Conservation (phyloP, 35 echinoderm and acorn worm genomes). For the Heliocidaris erythrogramma region DNA sequence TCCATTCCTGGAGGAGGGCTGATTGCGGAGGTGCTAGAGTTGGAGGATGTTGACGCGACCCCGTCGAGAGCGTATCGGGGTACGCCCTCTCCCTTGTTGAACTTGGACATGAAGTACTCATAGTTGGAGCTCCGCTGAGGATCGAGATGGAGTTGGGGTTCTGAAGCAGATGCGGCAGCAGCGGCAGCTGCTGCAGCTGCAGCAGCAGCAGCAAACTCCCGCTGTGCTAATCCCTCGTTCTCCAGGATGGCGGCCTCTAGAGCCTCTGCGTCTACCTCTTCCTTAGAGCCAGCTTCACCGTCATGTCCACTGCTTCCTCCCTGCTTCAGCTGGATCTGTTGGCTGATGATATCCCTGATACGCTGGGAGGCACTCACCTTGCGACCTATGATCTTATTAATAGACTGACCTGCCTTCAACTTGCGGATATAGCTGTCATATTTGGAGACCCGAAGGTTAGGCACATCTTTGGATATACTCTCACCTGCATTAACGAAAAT, state of each 20-base stretch:
- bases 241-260: conserved; percentile 39
- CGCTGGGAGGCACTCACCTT: conserved; percentile 70
- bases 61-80: conserved; percentile 22
- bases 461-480: conserved; percentile 81
- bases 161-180: not conserved
- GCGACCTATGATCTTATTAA: conserved; percentile 84
- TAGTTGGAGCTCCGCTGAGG: conserved; percentile 60
- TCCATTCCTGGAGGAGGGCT: conserved; percentile 15
- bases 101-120: conserved; percentile 62
- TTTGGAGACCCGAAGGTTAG: conserved; percentile 83
- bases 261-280: conserved; percentile 8
- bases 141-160: not conserved
- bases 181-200: not conserved
- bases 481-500: conserved; percentile 63
- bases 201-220: not conserved
- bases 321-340: conserved; percentile 73
- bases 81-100: conserved; percentile 52
- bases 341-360: conserved; percentile 75
- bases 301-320: conserved; percentile 32
- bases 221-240: not conserved
- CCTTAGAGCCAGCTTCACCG: conserved; percentile 31
- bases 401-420: conserved; percentile 87
- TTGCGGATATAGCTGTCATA: conserved; percentile 97
- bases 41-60: conserved; percentile 40
- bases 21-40: conserved; percentile 37